Conservation (phyloP, 2,113 vertebrate species). For the Rhinolophus ferrumequinum region DNA sequence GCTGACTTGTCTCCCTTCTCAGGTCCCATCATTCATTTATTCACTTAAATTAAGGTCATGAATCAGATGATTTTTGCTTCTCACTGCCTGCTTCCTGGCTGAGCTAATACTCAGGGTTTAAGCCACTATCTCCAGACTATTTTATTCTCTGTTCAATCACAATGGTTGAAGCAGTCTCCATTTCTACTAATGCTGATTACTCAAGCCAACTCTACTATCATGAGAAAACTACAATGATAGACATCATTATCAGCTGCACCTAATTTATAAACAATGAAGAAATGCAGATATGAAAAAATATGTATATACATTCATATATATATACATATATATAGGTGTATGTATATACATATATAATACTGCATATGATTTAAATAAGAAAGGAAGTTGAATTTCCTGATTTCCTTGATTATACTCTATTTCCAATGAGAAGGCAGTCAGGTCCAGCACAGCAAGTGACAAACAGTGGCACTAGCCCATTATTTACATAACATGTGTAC, state of each 20-base stretch:
- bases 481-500: background rate
- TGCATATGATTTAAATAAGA: background rate
- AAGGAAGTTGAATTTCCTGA: background rate
- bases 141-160: background rate
- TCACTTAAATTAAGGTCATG: background rate
- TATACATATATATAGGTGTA: background rate
- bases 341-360: background rate
- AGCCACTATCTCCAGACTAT: background rate
- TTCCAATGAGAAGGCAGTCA: background rate
- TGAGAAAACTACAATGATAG: background rate
- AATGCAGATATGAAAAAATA: background rate
- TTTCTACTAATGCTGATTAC: background rate
- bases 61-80: background rate
- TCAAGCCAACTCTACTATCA: background rate
- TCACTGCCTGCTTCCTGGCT: background rate
- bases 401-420: background rate
- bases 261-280: background rate
- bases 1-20: background rate
- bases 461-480: background rate
- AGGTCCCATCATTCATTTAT: background rate
- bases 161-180: background rate
- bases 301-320: background rate
- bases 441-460: background rate
- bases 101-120: background rate
- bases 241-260: background rate